Base-by-base conservation (phyloP, 2,888 invertebrate species). In the Hirudinaria manillensis region DNA sequence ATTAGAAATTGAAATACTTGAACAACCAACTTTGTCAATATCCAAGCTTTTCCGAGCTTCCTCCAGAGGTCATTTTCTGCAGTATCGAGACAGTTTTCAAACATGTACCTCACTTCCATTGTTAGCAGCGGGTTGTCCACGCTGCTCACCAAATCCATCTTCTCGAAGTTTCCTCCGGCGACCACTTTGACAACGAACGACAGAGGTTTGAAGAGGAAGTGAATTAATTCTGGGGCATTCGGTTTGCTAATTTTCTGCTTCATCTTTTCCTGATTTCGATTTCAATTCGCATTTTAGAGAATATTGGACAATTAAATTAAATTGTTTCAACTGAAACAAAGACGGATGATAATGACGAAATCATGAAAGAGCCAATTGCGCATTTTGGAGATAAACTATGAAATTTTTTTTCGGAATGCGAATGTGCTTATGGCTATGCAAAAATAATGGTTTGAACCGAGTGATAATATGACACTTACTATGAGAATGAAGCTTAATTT, bases 241-340 rank as follows among this genome's bases (percentile, higher is more conserved):
- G 99, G 99, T 86, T 98, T 97, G 85, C 98, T 98, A 80, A 99
- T 99, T 86, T 98, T 96, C 13, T 94, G 92, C 84, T 97, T 94
- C 80, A 99, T 88, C 83, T 96, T 93, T 16, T 98, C 97, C 89
- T 89, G 82, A 21, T 55, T 32, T 36, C n/a, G 7, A n/a, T 7
- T 67, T 29, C 24, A 4, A 24, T 7, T 3, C 10, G 16, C 32
- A 68, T 32, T 32, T 36, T 68, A 10, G 13, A 29, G 19, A 68
- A 13, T 34, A 6, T 4, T 27, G 29, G 3, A 24, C 27, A 3
- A 56, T 3, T 3, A 27, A 24, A 56, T 6, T 24, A 24, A 56
- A 7, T 24, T n/a, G n/a, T n/a, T 13, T 56, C 56, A 7, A 56
- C 3, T 56, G 21, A 56, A 56, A 56, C 36, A 3, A 10, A 36